Percentiles rank a stretch among this genome's conserved stretches.
Conservation (phyloP, 2,113 vertebrate species). For the Taurulus bubalis region DNA sequence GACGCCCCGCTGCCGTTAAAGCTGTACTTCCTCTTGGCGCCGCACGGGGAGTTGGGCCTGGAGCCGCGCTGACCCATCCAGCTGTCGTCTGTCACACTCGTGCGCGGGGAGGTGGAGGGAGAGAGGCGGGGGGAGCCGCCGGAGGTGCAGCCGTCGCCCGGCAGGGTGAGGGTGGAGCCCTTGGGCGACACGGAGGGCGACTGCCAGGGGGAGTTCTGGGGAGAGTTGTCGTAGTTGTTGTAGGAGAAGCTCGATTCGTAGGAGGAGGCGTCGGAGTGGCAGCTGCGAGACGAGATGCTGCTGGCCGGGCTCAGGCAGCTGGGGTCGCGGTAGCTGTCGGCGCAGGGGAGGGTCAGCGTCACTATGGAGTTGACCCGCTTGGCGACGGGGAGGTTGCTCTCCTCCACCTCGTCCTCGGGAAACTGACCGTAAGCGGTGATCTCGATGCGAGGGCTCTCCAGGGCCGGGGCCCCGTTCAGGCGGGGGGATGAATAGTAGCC, state of each 20-base stretch:
- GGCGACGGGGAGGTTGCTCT: constrained; percentile 80
- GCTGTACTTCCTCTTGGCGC: constrained; percentile 94
- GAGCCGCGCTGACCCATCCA: constrained; percentile 86
- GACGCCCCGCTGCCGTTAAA: constrained; percentile 82
- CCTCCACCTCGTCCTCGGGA: constrained; percentile 89
- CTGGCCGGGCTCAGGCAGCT: constrained; percentile 96
- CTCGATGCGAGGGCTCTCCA: constrained; percentile 98
- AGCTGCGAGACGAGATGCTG: constrained; percentile 96
- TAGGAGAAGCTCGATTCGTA: constrained; percentile 95
- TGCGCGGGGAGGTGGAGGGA: constrained; percentile 88
- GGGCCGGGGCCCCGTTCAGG: constrained; percentile 88
- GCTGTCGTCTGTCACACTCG: constrained; percentile 90
- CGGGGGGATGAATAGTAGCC: constrained; percentile 87
- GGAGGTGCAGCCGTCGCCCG: constrained; percentile 83
- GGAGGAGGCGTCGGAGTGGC: constrained; percentile 95
- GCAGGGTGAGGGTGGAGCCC: constrained; percentile 81
- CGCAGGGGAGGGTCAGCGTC: constrained; percentile 90
- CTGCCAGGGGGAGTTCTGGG: constrained; percentile 97
- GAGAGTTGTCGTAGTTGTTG: constrained; percentile 91
- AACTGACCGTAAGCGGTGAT: constrained; percentile 95
- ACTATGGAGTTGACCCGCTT: constrained; percentile 90
- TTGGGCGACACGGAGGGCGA: constrained; percentile 95
- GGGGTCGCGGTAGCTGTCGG: constrained; percentile 93
- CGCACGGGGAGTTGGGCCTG: constrained; percentile 90
- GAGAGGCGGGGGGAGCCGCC: constrained; percentile 89